phyloP scores from a whole-genome alignment of 2,797 vertebrate species.

The Micromesistius poutassou region DNA sequence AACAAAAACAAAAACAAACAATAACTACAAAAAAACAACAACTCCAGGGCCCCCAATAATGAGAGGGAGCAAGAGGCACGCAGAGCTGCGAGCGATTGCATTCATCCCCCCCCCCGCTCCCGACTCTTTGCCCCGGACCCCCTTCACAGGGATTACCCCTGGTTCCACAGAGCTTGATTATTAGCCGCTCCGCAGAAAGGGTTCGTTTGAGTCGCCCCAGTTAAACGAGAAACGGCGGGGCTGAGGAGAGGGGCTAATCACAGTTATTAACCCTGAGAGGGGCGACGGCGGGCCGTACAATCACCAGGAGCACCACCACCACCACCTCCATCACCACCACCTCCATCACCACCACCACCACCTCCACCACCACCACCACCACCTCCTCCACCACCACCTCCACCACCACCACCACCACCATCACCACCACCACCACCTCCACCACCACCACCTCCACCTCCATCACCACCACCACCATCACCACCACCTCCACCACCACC shows the following conservation, averaged over 20 bases:
- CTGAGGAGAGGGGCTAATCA: slow-evolving; percentile 83
- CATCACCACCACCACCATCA: slow-evolving; percentile 58
- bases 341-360: no score
- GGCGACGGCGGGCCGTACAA: slow-evolving; percentile 71
- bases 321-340: no score
- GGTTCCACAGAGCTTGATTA: slow-evolving; percentile 77
- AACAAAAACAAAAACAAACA: slow-evolving; percentile 64
- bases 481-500: no score
- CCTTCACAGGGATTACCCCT: slow-evolving; percentile 77
- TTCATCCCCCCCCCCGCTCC: slow-evolving; percentile 67
- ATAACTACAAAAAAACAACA: slow-evolving; percentile 62
- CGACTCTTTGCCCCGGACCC: slow-evolving; percentile 60
- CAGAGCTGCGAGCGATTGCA: slow-evolving; percentile 54
- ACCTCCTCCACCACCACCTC: no score
- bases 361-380: no score
- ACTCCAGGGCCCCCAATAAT: slow-evolving; percentile 64
- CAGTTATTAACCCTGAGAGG: slow-evolving; percentile 82
- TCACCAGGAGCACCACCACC: slow-evolving; percentile 69
- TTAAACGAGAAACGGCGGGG: slow-evolving; percentile 81
- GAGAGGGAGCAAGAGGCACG: slow-evolving; percentile 66
- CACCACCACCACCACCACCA: no score
- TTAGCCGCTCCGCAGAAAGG: slow-evolving; percentile 69
- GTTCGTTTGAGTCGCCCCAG: slow-evolving; percentile 79
- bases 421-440: no score
- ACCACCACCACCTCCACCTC: no score